phyloP scores from a whole-genome alignment of 1,140 invertebrate species.

The Metopolophium dirhodum region DNA sequence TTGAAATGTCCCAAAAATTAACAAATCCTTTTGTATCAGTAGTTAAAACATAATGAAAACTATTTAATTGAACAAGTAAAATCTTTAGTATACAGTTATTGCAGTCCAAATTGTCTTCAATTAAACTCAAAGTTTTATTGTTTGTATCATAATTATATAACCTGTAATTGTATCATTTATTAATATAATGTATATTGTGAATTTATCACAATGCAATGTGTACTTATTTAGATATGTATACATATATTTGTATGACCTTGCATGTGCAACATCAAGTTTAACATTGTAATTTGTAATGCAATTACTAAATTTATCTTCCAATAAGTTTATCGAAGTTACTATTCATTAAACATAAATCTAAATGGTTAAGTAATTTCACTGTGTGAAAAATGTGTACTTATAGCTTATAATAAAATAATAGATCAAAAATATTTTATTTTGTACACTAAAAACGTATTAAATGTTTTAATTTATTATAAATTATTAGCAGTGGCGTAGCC shows the following conservation, averaged over 20 bases:
- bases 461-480: too few species aligned
- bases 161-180: constrained; percentile 40
- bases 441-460: too few species aligned
- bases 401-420: too few species aligned
- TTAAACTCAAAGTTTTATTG: constrained; percentile 51
- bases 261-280: background rate
- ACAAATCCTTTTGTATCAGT: constrained; percentile 73
- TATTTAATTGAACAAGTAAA: constrained; percentile 62
- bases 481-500: too few species aligned
- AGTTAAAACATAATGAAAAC: constrained; percentile 66
- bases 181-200: background rate
- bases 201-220: background rate
- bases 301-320: too few species aligned
- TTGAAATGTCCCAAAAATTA: constrained; percentile 70
- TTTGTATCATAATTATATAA: constrained; percentile 56
- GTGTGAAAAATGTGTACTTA: too few species aligned
- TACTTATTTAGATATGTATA: background rate
- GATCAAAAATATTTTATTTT: too few species aligned
- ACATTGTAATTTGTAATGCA: too few species aligned
- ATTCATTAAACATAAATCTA: too few species aligned
- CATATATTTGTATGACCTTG: background rate
- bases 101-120: constrained; percentile 64
- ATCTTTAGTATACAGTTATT: constrained; percentile 71
- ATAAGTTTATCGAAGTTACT: too few species aligned
- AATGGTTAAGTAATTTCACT: too few species aligned